Conservation (phyloP, 2,113 vertebrate species). For the Manacus vitellinus region DNA sequence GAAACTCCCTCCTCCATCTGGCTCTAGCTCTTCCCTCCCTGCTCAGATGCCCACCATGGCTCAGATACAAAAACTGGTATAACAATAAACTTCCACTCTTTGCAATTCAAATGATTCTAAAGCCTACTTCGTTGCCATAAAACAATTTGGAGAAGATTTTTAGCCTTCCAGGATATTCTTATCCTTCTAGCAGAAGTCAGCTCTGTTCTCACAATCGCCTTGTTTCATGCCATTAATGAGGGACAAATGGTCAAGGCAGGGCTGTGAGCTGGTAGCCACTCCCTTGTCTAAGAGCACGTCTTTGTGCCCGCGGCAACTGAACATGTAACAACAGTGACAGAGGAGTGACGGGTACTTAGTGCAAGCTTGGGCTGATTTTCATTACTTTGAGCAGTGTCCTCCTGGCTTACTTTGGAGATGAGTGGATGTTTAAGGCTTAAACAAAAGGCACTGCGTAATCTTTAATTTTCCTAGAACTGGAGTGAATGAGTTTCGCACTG, state of each 20-base stretch:
- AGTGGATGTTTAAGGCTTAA: background rate
- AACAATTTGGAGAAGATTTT: background rate
- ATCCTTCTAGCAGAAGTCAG: background rate
- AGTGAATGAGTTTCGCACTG: background rate
- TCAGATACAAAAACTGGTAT: background rate
- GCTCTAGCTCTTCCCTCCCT: background rate
- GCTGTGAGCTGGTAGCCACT: background rate
- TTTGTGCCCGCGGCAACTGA: background rate
- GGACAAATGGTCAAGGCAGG: background rate
- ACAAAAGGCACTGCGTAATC: background rate
- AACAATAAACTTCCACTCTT: slow-evolving; percentile 21
- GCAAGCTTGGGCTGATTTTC: background rate
- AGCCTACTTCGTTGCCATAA: background rate
- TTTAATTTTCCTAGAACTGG: background rate
- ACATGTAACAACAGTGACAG: background rate
- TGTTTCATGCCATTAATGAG: background rate
- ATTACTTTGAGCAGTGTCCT: background rate
- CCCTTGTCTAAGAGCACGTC: background rate
- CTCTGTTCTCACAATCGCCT: background rate
- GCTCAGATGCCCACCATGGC: background rate
- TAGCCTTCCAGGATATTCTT: background rate
- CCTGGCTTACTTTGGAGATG: background rate
- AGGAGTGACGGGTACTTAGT: background rate
- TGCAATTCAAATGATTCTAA: background rate
- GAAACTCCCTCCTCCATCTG: background rate